These are phyloP conservation scores for Phyto melanocephala DNA, from an alignment of 2,888 invertebrate genomes.

Conservation along the genomic window DNA sequence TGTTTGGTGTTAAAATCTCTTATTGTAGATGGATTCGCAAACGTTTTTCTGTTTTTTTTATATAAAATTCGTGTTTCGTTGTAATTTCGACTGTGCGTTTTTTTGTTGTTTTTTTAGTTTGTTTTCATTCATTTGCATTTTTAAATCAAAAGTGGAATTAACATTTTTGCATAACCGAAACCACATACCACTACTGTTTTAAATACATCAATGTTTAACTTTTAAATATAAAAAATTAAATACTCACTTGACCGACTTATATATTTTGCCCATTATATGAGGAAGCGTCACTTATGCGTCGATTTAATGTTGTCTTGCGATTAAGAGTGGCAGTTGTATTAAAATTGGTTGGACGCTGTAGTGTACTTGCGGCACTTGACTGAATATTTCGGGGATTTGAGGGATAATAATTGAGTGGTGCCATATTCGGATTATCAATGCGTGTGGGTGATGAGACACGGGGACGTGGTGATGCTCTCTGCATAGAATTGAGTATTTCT, in stretches of 20 bases:
- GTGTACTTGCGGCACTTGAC: constrained; percentile 62
- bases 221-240: background rate
- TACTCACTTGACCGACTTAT: constrained; percentile 68
- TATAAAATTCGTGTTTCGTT: constrained; percentile 59
- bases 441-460: constrained; percentile 89
- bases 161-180: constrained; percentile 48
- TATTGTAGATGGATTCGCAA: constrained; percentile 34
- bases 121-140: background rate
- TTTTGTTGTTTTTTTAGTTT: background rate
- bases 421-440: constrained; percentile 88
- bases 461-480: constrained; percentile 81
- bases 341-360: constrained; percentile 65
- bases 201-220: background rate
- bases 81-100: constrained; percentile 61
- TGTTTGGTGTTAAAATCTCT: constrained; percentile 48
- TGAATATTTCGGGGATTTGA: constrained; percentile 75
- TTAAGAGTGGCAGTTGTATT: constrained; percentile 78
- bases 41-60: constrained; percentile 16
- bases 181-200: background rate
- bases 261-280: constrained; percentile 75
- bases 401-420: constrained; percentile 86
- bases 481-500: constrained; percentile 76
- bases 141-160: too few species aligned
- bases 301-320: constrained; percentile 75
- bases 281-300: constrained; percentile 78